Percentiles rank a stretch among this genome's conserved stretches.
Conservation (phyloP, 53 echinoderm and acorn worm genomes). For the Apostichopus leukothele region DNA sequence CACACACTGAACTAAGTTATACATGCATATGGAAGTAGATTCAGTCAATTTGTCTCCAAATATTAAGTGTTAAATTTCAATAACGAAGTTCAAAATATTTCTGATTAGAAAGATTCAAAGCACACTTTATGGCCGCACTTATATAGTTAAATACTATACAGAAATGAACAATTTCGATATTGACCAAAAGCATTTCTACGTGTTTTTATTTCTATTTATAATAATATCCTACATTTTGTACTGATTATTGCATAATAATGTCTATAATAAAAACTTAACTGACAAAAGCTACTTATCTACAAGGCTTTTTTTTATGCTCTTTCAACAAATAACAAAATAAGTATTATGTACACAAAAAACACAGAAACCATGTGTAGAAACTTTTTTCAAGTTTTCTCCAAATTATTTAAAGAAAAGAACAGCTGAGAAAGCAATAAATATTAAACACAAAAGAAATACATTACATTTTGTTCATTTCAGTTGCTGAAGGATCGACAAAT, state of each 20-base stretch:
- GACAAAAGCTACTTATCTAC: not conserved
- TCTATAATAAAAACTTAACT: not conserved
- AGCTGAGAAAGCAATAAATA: not conserved
- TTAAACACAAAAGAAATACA: not conserved
- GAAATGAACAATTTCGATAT: too few species aligned
- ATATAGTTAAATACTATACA: too few species aligned
- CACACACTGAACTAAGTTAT: too few species aligned
- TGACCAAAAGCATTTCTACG: too few species aligned
- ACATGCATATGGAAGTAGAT: too few species aligned
- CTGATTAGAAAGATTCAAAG: too few species aligned
- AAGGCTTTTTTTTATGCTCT: not conserved
- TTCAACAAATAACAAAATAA: not conserved
- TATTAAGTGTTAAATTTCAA: too few species aligned
- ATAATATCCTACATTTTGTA: not conserved
- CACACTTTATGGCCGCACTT: too few species aligned
- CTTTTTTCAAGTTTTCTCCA: not conserved
- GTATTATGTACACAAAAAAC: not conserved
- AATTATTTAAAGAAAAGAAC: not conserved
- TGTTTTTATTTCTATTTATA: not conserved
- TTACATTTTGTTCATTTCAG: not conserved
- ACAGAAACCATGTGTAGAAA: not conserved
- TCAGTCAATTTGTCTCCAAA: too few species aligned
- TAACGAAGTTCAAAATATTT: too few species aligned
- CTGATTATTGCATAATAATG: constrained; percentile 1
- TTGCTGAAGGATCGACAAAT: not conserved